These are phyloP conservation scores for Trissonchulus latispiculum DNA, from an alignment of 2,888 invertebrate species.

Conservation along the genomic window DNA sequence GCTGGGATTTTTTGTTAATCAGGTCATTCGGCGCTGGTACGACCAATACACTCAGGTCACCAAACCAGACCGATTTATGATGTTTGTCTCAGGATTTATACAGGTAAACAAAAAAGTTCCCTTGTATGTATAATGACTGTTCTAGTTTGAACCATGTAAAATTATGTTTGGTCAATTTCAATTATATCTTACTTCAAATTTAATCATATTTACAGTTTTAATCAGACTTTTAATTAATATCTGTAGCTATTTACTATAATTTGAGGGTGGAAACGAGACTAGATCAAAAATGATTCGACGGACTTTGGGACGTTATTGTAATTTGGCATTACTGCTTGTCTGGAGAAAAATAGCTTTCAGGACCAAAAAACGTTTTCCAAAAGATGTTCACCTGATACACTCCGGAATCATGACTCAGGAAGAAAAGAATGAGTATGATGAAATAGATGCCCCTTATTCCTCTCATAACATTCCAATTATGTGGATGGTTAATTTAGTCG, in stretches of 20 bases:
- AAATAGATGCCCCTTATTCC: neutral
- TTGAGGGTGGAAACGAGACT: no score
- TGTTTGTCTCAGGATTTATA: neutral
- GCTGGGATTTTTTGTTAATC: constrained; percentile 81
- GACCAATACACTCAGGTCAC: constrained; percentile 73
- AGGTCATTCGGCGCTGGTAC: constrained; percentile 89
- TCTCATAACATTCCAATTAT: constrained; percentile 15
- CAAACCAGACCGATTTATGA: constrained; percentile 60
- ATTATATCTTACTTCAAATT: no score
- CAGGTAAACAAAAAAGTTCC: neutral
- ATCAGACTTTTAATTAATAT: no score
- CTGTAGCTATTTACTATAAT: no score
- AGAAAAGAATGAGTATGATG: neutral
- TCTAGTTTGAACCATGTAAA: no score
- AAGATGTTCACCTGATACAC: constrained; percentile 50
- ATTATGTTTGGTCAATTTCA: no score
- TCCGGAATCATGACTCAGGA: constrained; percentile 2
- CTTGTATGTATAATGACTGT: no score
- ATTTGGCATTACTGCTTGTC: constrained; percentile 49
- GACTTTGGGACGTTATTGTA: constrained; percentile 57
- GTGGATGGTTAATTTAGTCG: constrained; percentile 18
- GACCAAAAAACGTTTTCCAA: constrained; percentile 55
- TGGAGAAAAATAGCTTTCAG: constrained; percentile 56
- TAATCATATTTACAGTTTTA: no score
- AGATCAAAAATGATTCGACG: constrained; percentile 60